Conservation (phyloP, 2,888 invertebrate genomes). For the Deroplatys truncata region DNA sequence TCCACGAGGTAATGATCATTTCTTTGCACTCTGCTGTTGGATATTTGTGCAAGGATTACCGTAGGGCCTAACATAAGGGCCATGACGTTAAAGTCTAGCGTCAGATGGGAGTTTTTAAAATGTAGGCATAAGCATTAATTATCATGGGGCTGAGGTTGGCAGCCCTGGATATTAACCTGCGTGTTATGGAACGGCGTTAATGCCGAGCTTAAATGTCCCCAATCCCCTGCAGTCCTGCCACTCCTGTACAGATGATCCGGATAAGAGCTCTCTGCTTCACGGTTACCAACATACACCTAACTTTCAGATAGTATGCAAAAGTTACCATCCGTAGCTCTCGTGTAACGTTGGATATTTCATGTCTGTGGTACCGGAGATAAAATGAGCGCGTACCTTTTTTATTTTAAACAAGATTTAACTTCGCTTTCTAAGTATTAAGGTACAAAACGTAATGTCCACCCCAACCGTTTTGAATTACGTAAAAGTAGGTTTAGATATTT, state of each 20-base stretch:
- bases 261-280: neutral
- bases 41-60: no score
- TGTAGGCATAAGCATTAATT: neutral
- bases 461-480: no score
- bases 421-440: no score
- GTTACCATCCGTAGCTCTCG: neutral
- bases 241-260: neutral
- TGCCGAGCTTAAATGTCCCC: neutral
- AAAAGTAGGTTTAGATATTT: no score
- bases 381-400: neutral
- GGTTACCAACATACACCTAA: neutral
- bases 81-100: neutral
- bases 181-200: neutral
- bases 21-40: no score
- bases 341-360: neutral
- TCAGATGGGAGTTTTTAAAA: neutral
- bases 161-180: neutral
- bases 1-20: no score
- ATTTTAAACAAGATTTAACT: no score
- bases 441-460: no score
- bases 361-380: neutral
- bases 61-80: no score
- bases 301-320: neutral
- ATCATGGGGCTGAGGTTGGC: neutral
- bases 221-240: neutral